Base-by-base conservation (phyloP, 2,888 invertebrate species). In the Metalampra italica region DNA sequence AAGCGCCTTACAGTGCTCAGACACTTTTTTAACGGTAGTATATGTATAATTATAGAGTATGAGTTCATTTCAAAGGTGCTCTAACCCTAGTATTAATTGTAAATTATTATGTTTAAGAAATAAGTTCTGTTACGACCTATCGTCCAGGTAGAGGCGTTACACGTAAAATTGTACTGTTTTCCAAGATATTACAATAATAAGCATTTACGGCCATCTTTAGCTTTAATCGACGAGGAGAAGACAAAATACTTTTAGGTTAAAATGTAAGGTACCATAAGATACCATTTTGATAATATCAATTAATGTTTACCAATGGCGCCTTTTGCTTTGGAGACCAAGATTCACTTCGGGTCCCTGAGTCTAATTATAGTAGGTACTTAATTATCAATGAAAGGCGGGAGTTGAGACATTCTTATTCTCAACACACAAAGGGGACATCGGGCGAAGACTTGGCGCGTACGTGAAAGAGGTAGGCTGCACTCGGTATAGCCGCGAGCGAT, bases 121-220 rank as follows among this genome's bases (percentile, higher is more conserved):
- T 15, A 12, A 39, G 15, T 9, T 7, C 15, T 39, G 39, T 39
- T 39, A 34, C 34, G 2, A 11, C 11, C 34, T 34, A 11, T 5
- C 3, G 34, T 22, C 22, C 22, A 22, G 22, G 2, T n/a, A n/a
- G 36, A 36, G 36, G 36, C 36, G 36, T n/a, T n/a, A 36, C 7
- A 36, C 9, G n/a, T 36, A 36, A 36, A 36, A 36, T 36, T 36
- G 36, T 36, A 36, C 42, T 42, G 9, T 29, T 42, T 34, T 34
- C 56, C 52, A 34, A 46, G 29, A 42, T 56, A 45, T 48, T 38
- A 29, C 46, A 45, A 22, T 43, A 22, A 36, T 64, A 66, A 65
- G 64, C 68, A 67, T 64, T 71, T 68, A 78, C 68, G 71, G 82
- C 82, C 82, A 82, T 83, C 68, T 65, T 71, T 78, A 83, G 81